These are phyloP conservation scores for Rhineura floridana DNA, from an alignment of 2,113 vertebrate genomes.

Conservation along the genomic window DNA sequence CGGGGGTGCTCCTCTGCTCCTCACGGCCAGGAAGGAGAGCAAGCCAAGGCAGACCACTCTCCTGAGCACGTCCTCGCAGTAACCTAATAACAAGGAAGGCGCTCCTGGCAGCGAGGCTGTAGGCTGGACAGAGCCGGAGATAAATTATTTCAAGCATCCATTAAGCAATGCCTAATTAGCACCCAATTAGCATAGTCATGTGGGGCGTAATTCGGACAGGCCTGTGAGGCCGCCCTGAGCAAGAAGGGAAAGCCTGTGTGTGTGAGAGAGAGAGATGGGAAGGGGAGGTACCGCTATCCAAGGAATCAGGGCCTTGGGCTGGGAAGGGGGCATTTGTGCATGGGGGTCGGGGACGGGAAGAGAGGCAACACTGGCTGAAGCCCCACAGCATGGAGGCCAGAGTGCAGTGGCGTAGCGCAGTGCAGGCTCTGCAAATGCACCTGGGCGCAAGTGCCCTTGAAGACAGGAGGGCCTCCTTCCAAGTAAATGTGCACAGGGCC, in stretches of 20 bases:
- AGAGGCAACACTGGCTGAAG: too few species aligned
- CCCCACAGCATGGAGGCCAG: too few species aligned
- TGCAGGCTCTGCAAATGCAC: too few species aligned
- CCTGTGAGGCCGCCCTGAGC: conserved; percentile 47
- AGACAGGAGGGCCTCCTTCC: too few species aligned
- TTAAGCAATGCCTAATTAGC: conserved; percentile 84
- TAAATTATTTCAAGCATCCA: conserved; percentile 83
- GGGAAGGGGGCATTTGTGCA: too few species aligned
- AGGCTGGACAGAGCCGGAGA: conserved; percentile 79
- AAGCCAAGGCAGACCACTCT: conserved; percentile 75
- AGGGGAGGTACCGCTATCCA: background rate
- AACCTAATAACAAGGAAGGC: conserved; percentile 70
- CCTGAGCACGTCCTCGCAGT: conserved; percentile 68
- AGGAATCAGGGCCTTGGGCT: too few species aligned
- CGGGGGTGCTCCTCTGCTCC: conserved; percentile 63
- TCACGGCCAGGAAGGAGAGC: conserved; percentile 68
- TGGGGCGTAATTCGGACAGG: conserved; percentile 74
- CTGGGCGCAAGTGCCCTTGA: too few species aligned
- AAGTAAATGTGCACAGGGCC: too few species aligned
- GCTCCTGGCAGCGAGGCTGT: conserved; percentile 74
- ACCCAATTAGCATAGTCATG: conserved; percentile 78
- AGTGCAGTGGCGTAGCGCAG: too few species aligned
- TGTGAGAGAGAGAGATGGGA: background rate
- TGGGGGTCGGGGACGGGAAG: too few species aligned
- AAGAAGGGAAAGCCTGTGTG: background rate